These are phyloP conservation scores for Brenthis daphne DNA, from an alignment of 2,888 invertebrate species.

Conservation along the genomic window DNA sequence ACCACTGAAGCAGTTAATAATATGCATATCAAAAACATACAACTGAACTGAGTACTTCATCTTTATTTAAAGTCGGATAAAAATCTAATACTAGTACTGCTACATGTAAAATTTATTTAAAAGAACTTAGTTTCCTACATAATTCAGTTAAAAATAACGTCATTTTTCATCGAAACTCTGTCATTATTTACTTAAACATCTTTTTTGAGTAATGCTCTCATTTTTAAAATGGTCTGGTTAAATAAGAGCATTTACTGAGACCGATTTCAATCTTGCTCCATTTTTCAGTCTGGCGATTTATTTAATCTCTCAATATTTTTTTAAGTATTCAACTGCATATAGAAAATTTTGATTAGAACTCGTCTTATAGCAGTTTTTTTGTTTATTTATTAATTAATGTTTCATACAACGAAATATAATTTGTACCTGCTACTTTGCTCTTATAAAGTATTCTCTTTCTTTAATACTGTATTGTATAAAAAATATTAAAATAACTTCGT, in stretches of 20 bases:
- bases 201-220: constrained; percentile 28
- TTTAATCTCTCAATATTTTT: neutral
- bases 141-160: constrained; percentile 22
- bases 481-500: no score
- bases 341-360: no score
- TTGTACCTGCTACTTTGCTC: no score
- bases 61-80: neutral
- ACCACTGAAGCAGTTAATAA: no score
- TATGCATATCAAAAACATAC: neutral
- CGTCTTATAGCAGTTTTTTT: no score
- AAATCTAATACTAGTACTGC: neutral
- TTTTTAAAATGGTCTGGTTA: constrained; percentile 23
- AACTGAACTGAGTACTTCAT: constrained; percentile 1
- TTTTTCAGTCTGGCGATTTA: constrained; percentile 15
- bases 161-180: constrained; percentile 16
- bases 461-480: no score
- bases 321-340: no score
- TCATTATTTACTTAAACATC: constrained; percentile 23
- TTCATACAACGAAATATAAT: no score
- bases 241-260: constrained; percentile 14
- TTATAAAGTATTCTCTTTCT: no score
- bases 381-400: no score
- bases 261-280: constrained; percentile 18
- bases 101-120: constrained; percentile 11
- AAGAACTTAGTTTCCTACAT: constrained; percentile 1